Evolutionary conservation across 2,797 vertebrate genomes (phyloP), one percentile per base, ranked within the genome.

Genomic region (Pseudochaenichthys georgianus): DNA sequence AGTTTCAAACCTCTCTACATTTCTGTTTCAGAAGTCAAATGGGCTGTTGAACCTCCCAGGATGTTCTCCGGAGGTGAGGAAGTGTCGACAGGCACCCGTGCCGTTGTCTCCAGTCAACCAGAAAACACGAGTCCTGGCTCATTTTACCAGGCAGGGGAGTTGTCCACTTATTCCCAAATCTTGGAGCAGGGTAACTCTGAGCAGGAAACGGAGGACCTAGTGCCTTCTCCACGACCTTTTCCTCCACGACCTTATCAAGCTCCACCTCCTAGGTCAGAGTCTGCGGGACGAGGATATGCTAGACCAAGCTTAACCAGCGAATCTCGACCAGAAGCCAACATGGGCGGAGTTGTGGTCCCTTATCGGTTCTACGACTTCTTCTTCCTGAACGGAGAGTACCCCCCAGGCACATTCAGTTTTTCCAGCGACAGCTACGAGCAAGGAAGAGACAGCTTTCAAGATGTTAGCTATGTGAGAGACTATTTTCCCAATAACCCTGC

Each of bases 371-470:
- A 42, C 1, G 43, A 67, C 73, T 65, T 54, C 66, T 57, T 15
- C 46, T 64, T 84, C 55, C 41, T 80, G 62, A 64, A 17, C 0
- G 55, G 64, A 23, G 45, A 70, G 15, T 75, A 72, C 41, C 71
- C 78, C 48, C 50, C 48, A 7, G 82, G 82, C 68, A 81, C 64
- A 3, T 0, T 55, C 62, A 63, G 28, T 23, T 45, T 75, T 15
- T 23, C 0, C 64, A 76, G 73, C 45, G 47, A 17, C 34, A 79
- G 16, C 17, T 74, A n/a, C 0, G 48, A 73, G 38, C 78, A 70
- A 1, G 79, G 79, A 2, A 13, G 0, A 0, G 48, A 82, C 57
- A 1, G 19, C 47, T 70, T 17, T 16, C 8, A 67, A 3, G 76
- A 85, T 0, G 3, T 1, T 23, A 75, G 58, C n/a, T 78, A 81